These are phyloP conservation scores for Thereva nobilitata DNA, from an alignment of 2,888 invertebrate genomes.

Conservation along the genomic window DNA sequence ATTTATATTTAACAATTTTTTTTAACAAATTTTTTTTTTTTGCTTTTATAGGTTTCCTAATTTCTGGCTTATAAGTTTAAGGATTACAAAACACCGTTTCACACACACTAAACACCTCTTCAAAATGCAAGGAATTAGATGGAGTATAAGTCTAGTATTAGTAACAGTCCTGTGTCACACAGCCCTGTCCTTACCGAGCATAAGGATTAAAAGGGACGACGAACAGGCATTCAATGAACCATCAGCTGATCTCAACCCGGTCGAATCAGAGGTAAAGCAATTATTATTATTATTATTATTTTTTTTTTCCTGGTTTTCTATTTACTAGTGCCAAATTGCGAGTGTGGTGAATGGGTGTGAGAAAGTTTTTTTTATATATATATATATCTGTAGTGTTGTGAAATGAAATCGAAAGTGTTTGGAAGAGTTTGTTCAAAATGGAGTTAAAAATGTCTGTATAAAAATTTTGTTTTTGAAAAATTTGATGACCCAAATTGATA, in stretches of 20 bases:
- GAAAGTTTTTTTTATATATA: not conserved
- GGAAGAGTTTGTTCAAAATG: too few relatives aligned
- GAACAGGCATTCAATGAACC: conserved; percentile 44
- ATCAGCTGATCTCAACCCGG: conserved; percentile 51
- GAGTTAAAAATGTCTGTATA: too few relatives aligned
- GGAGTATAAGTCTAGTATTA: conserved; percentile 47
- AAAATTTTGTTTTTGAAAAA: too few relatives aligned
- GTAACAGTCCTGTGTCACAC: conserved; percentile 44
- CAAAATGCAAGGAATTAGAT: conserved; percentile 44
- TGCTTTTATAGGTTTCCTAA: too few relatives aligned
- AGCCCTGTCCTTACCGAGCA: conserved; percentile 46
- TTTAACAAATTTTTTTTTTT: too few relatives aligned
- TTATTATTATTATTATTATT: not conserved
- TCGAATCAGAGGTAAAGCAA: conserved; percentile 54
- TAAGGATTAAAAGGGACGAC: conserved; percentile 50
- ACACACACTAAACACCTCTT: too few relatives aligned
- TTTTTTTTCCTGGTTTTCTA: not conserved
- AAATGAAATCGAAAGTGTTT: too few relatives aligned
- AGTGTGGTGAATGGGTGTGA: not conserved
- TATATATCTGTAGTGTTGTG: not conserved
- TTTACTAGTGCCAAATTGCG: not conserved
- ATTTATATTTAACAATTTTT: too few relatives aligned
- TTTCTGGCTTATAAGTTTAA: too few relatives aligned
- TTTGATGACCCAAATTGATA: too few relatives aligned
- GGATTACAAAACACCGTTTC: too few relatives aligned